Evolutionary conservation across 1,140 invertebrate genomes (phyloP), one percentile per base, ranked within the genome.

Genomic region (Pseudomyrmex gracilis): DNA sequence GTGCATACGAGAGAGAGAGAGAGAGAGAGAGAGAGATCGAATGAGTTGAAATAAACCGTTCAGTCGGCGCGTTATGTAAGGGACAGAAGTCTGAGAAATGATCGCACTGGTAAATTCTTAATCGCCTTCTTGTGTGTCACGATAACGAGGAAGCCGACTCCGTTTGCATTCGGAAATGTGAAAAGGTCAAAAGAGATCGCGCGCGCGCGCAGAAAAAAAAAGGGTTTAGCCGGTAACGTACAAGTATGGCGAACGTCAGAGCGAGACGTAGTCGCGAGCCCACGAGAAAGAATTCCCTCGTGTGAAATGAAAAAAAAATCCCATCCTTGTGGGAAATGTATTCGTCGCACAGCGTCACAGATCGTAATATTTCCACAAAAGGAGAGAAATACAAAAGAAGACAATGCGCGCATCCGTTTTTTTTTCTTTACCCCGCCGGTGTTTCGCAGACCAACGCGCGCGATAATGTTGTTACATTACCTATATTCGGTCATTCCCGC

Each of bases 271-370:
- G 22, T 13, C 15, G 57, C 22, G 15, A n/a, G 57, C 43, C 10
- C 22, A n/a, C n/a, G n/a, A n/a, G n/a, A n/a, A n/a, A n/a, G 47
- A 76, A n/a, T 51, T 22, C 7, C 34, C 73, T 76, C 73, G 45
- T 76, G 63, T 76, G 73, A 76, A 64, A 64, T 76, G 47, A 22
- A 64, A 76, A 64, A 51, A n/a, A n/a, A n/a, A n/a, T n/a, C n/a
- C 60, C 60, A 51, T 64, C 2, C 47, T 34, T 12, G n/a, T 12
- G n/a, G 47, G 22, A 15, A 53, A 43, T 53, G n/a, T n/a, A n/a
- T 53, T 76, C 73, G 43, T 47, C 51, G 63, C 47, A 20, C 58
- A 22, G 20, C 22, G 20, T 76, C 17, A n/a, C 17, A n/a, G 15
- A 13, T 17, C 51, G 17, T 34, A 71, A 34, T 55, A 71, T 53